Conservation (phyloP, 2,113 vertebrate species). For the Istiophorus platypterus region DNA sequence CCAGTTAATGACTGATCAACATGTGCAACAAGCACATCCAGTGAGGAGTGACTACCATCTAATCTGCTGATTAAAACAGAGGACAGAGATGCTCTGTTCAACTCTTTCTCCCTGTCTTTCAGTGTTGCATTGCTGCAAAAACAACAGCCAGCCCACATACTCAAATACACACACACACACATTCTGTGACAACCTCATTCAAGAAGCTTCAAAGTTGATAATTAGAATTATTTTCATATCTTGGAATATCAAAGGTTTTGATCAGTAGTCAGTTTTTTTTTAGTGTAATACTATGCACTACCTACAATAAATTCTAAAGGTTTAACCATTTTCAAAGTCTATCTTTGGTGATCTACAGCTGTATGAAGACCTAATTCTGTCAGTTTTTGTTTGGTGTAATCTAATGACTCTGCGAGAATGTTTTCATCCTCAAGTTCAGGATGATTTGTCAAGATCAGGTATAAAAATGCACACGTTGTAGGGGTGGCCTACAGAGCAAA, state of each 20-base stretch:
- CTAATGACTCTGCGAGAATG: neutral
- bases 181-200: slow-evolving; percentile 7
- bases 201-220: slow-evolving; percentile 21
- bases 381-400: neutral
- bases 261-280: neutral
- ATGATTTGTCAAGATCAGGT: neutral
- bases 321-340: neutral
- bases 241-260: neutral
- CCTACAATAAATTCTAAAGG: neutral
- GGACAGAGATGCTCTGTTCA: slow-evolving; percentile 80
- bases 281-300: neutral
- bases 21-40: slow-evolving; percentile 82
- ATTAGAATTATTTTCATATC: slow-evolving; percentile 14
- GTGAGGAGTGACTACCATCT: slow-evolving; percentile 79
- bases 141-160: slow-evolving; percentile 25
- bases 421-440: slow-evolving; percentile 10
- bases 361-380: neutral
- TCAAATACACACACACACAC: slow-evolving; percentile 15
- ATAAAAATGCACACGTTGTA: neutral
- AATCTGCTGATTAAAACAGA: slow-evolving; percentile 81
- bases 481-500: neutral
- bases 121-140: slow-evolving; percentile 48
- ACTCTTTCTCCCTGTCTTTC: slow-evolving; percentile 33
- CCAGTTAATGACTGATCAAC: slow-evolving; percentile 84
- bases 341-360: neutral